Evolutionary conservation across 2,113 vertebrate species (phyloP).

Genomic region (Ptyas mucosa): DNA sequence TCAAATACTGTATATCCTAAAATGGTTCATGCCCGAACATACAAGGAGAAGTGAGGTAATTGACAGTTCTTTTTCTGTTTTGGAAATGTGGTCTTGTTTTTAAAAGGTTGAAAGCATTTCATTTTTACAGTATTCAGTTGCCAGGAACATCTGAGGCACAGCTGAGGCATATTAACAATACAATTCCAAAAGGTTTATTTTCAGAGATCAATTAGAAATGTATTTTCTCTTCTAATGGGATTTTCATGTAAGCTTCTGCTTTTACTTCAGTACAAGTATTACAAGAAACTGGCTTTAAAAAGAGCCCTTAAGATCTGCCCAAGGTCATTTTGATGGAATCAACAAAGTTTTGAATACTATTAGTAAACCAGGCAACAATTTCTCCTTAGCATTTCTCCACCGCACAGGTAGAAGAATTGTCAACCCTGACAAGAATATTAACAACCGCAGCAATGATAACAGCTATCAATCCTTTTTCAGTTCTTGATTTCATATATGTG

Average conservation of each 20-base stretch:
- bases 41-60: constrained; percentile 34
- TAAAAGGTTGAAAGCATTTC: constrained; percentile 65
- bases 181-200: constrained; percentile 69
- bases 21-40: constrained; percentile 37
- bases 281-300: constrained; percentile 60
- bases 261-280: constrained; percentile 59
- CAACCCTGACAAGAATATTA: background rate
- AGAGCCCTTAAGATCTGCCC: constrained; percentile 58
- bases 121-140: constrained; percentile 72
- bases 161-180: constrained; percentile 71
- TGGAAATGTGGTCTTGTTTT: constrained; percentile 62
- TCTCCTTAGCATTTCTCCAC: constrained; percentile 62
- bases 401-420: constrained; percentile 31
- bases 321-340: constrained; percentile 63
- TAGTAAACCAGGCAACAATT: constrained; percentile 65
- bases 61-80: constrained; percentile 45
- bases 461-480: constrained; percentile 21
- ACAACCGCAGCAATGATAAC: background rate
- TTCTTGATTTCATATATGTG: constrained; percentile 41
- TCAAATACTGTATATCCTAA: constrained; percentile 37
- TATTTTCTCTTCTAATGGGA: constrained; percentile 44
- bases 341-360: constrained; percentile 64
- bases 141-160: constrained; percentile 77
- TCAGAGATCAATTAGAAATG: constrained; percentile 62
- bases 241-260: constrained; percentile 49